Percentiles rank a stretch among this genome's conserved stretches.
Conservation (phyloP, 2,113 vertebrate species). For the Mesembrinibis cayennensis region DNA sequence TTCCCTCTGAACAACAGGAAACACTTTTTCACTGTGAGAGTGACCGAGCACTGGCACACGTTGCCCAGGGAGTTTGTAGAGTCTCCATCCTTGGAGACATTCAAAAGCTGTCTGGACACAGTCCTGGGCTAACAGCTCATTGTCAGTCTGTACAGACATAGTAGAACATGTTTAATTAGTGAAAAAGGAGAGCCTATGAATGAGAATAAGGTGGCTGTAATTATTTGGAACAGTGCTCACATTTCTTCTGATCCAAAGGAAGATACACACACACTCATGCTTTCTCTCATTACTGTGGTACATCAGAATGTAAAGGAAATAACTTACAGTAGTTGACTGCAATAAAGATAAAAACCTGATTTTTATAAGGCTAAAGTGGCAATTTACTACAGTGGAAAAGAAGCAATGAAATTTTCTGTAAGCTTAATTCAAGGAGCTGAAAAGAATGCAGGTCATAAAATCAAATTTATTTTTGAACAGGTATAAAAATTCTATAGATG, state of each 20-base stretch:
- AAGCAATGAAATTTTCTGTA: slow-evolving; percentile 6
- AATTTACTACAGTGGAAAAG: slow-evolving; percentile 7
- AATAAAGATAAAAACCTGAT: background rate
- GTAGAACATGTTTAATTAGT: background rate
- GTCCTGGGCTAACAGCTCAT: background rate
- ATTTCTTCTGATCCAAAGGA: background rate
- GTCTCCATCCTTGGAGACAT: background rate
- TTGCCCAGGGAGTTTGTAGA: background rate
- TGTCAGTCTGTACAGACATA: background rate
- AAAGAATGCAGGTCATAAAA: slow-evolving; percentile 27
- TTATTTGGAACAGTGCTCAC: background rate
- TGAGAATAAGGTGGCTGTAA: background rate
- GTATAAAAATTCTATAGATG: slow-evolving; percentile 22
- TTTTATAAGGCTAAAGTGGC: slow-evolving; percentile 26
- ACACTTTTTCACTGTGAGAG: background rate
- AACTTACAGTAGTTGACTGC: slow-evolving; percentile 3
- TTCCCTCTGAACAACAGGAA: background rate
- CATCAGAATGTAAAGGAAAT: background rate
- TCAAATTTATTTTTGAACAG: slow-evolving; percentile 45
- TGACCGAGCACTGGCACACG: background rate
- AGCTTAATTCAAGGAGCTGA: slow-evolving; percentile 27
- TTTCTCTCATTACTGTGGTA: background rate
- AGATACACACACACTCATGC: background rate
- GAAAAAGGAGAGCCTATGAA: background rate
- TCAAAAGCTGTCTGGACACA: background rate